phyloP scores from a whole-genome alignment of 2,113 vertebrate genomes.

The Cryptotis parvus region DNA sequence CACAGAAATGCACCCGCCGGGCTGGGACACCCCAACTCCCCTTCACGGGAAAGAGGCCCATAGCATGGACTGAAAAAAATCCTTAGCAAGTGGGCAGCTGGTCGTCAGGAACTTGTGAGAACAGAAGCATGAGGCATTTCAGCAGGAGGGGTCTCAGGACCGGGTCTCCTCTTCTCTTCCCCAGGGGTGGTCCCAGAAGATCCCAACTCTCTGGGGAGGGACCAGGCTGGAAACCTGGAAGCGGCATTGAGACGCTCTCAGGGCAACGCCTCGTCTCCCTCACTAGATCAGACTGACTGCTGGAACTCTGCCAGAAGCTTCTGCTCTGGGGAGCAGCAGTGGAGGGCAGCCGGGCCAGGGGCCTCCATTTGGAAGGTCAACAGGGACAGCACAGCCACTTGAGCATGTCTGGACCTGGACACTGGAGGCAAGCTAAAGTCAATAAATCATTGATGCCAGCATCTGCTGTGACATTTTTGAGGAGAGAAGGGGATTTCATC shows the following conservation, averaged over 20 bases:
- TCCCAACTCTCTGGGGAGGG: slow-evolving; percentile 53
- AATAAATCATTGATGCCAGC: slow-evolving; percentile 75
- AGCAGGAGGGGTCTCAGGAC: background rate
- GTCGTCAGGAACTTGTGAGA: slow-evolving; percentile 45
- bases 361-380: slow-evolving; percentile 74
- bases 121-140: slow-evolving; percentile 49
- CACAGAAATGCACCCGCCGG: slow-evolving; percentile 60
- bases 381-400: slow-evolving; percentile 65
- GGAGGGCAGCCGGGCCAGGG: slow-evolving; percentile 47
- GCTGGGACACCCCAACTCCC: slow-evolving; percentile 68
- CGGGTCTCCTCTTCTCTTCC: slow-evolving; percentile 34
- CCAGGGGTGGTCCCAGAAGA: background rate
- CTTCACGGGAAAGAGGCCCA: slow-evolving; percentile 42
- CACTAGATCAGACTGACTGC: slow-evolving; percentile 69
- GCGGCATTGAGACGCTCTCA: slow-evolving; percentile 9
- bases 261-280: slow-evolving; percentile 40
- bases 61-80: background rate
- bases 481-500: slow-evolving; percentile 75
- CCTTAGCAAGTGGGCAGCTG: slow-evolving; percentile 53
- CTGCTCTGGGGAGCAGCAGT: slow-evolving; percentile 39
- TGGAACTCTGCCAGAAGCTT: slow-evolving; percentile 7
- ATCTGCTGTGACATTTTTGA: slow-evolving; percentile 70
- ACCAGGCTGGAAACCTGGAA: slow-evolving; percentile 31
- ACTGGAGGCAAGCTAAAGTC: slow-evolving; percentile 71
- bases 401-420: slow-evolving; percentile 60